phyloP scores from a whole-genome alignment of 2,797 vertebrate species.

The Hozukius guyotensis region DNA sequence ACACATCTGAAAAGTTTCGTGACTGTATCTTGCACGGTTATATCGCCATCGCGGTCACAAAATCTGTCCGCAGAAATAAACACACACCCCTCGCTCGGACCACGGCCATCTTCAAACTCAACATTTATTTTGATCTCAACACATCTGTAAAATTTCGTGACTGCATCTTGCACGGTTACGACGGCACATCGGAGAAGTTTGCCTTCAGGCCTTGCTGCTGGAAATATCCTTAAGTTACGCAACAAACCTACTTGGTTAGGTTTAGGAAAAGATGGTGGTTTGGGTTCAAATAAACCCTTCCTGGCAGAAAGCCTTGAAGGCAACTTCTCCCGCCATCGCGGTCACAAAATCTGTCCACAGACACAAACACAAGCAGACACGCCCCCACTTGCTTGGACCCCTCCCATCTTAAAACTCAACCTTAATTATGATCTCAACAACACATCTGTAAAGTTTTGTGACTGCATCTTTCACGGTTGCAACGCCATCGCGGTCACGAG shows the following conservation, averaged over 20 bases:
- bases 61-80: no score
- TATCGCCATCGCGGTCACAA: no score
- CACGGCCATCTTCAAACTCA: no score
- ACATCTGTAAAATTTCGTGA: neutral
- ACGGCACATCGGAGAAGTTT: neutral
- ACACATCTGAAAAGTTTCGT: no score
- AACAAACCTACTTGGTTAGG: neutral
- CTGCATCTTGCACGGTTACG: neutral
- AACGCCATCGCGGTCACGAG: neutral
- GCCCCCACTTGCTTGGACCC: neutral
- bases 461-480: accelerated
- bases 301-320: neutral
- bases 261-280: neutral
- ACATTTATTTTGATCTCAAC: neutral
- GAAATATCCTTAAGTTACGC: neutral
- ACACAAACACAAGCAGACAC: neutral
- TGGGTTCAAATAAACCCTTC: neutral
- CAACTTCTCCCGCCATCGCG: neutral
- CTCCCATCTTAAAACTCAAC: neutral
- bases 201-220: neutral
- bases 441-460: neutral
- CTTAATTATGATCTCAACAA: neutral
- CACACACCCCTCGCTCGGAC: no score
- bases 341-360: neutral
- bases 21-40: no score